Percentiles rank a stretch among this genome's conserved stretches.
These are phyloP conservation scores for Bembecia ichneumoniformis DNA, from an alignment of 2,888 invertebrate species.

Conservation along the genomic window DNA sequence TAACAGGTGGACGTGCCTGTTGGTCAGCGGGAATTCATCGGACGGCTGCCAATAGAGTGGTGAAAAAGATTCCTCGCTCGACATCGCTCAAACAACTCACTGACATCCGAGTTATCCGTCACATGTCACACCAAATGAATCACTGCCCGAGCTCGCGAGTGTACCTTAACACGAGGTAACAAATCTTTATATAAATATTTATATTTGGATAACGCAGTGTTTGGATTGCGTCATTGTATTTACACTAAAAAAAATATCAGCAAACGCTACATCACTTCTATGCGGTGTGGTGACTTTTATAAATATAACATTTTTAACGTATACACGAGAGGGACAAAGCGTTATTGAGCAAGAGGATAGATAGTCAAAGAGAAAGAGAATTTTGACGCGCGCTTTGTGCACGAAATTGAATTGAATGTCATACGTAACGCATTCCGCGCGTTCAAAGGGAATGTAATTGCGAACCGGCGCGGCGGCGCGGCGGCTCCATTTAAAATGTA, in stretches of 20 bases:
- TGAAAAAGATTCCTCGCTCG: constrained; percentile 25
- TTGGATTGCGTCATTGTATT: not conserved
- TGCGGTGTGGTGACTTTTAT: too few species aligned
- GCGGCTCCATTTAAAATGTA: constrained; percentile 66
- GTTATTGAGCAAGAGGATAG: constrained; percentile 47
- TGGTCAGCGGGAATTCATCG: constrained; percentile 28
- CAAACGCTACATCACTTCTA: too few species aligned
- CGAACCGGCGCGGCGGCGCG: constrained; percentile 47
- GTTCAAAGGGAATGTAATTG: constrained; percentile 69
- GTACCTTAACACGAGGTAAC: not conserved
- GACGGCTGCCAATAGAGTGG: constrained; percentile 40
- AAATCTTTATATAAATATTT: too few species aligned
- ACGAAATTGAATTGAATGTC: constrained; percentile 66
- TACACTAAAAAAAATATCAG: too few species aligned
- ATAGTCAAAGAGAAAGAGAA: constrained; percentile 59
- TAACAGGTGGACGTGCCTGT: constrained; percentile 52
- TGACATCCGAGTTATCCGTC: constrained; percentile 33
- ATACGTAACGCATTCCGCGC: constrained; percentile 59
- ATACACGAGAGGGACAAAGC: constrained; percentile 30
- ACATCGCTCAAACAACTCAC: constrained; percentile 27
- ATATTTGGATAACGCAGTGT: not conserved
- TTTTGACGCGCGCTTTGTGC: constrained; percentile 60
- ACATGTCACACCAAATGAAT: constrained; percentile 20
- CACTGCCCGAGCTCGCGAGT: constrained; percentile 7
- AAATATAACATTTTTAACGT: too few species aligned